Evolutionary conservation across 1,140 invertebrate genomes (phyloP), one percentile per base, ranked within the genome.

Genomic region (Periplaneta americana): DNA sequence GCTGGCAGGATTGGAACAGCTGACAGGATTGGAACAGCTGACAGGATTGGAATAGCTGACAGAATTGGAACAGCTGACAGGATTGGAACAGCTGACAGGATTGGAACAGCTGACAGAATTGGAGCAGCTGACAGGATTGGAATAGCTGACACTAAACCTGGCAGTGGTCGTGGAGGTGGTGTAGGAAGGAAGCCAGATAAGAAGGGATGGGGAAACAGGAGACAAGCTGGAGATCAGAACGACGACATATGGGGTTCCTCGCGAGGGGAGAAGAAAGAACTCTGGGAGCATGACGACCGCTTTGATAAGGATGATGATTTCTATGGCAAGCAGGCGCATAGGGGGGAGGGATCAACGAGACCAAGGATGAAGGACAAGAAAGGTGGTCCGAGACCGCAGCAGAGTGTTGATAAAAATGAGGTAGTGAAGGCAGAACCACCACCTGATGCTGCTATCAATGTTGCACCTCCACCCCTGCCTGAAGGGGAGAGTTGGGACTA

Each of bases 401-500:
- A 39, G 77, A 78, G 31, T n/a, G 36, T 4, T 28, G 5, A 32
- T 22, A 78, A 37, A n/a, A 78, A 22, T 32, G 39, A 35, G 13
- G 36, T 28, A 15, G 36, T 13, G 28, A n/a, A 37, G 18, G n/a
- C 15, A 22, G 77, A 78, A 78, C 3, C 35, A 6, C 2, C 6
- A 78, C 34, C 34, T 28, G 31, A 11, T 35, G 1, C 17, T 22
- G n/a, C n/a, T n/a, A n/a, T n/a, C n/a, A n/a, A n/a, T n/a, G 77
- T 78, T 32, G 1, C 34, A 4, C 31, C 31, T 2, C 77, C 77
- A 15, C n/a, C 34, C n/a, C 22, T 37, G 11, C 22, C 35, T 78
- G 77, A 78, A 57, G 48, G 28, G 28, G 77, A 78, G 22, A 78
- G 15, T n/a, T 78, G 77, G 77, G 77, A 78, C 22, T 78, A 34